These are phyloP conservation scores for Acrobeloides nanus DNA, from an alignment of 2,888 invertebrate genomes.

Conservation along the genomic window DNA sequence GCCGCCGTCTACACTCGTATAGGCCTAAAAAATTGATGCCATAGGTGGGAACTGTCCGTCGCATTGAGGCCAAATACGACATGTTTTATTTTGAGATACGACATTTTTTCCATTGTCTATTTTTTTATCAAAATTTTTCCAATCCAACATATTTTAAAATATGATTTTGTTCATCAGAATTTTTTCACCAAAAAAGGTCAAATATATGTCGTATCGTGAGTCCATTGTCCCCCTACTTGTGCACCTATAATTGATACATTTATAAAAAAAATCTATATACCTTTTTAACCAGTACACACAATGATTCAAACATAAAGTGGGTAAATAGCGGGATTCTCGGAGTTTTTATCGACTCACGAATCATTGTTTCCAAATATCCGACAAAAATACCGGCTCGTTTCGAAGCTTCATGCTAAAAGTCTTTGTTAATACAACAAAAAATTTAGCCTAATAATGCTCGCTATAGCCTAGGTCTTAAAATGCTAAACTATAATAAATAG, in stretches of 20 bases:
- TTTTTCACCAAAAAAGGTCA: background rate
- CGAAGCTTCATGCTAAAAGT: slow-evolving; percentile 15
- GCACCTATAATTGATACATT: background rate
- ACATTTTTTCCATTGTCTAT: too few relatives aligned
- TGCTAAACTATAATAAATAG: background rate
- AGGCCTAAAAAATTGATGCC: slow-evolving; percentile 41
- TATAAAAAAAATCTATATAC: slow-evolving; percentile 13
- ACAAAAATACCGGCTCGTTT: slow-evolving; percentile 26
- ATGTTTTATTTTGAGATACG: too few relatives aligned
- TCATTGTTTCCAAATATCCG: slow-evolving; percentile 28
- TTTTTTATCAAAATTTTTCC: too few relatives aligned
- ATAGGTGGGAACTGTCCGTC: too few relatives aligned
- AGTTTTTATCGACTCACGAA: slow-evolving; percentile 32
- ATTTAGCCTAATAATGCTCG: background rate
- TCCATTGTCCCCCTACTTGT: too few relatives aligned
- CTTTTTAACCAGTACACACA: slow-evolving; percentile 65
- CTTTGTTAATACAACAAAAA: background rate
- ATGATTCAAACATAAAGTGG: slow-evolving; percentile 91
- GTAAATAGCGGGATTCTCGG: slow-evolving; percentile 92
- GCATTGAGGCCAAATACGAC: too few relatives aligned
- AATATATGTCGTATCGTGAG: too few relatives aligned
- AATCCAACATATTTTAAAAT: background rate
- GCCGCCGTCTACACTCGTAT: slow-evolving; percentile 31
- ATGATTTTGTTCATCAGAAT: background rate
- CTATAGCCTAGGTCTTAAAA: background rate